These are phyloP conservation scores for Poecile montanus DNA, from an alignment of 2,797 vertebrate genomes.

Conservation along the genomic window DNA sequence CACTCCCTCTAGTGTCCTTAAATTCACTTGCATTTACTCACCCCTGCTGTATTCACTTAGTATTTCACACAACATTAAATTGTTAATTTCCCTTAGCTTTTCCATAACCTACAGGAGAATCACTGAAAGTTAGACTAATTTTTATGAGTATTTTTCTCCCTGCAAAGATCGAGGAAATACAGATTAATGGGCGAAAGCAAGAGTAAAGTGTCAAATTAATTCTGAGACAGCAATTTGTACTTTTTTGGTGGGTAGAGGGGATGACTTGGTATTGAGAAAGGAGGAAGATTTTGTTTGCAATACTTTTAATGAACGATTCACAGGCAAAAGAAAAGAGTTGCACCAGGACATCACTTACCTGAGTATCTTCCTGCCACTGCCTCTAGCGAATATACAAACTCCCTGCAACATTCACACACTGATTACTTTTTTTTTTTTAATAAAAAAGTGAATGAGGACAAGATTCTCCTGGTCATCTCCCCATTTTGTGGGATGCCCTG, in stretches of 20 bases:
- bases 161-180: neutral
- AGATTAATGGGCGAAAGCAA: neutral
- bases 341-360: neutral
- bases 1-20: conserved; percentile 16
- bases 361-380: neutral
- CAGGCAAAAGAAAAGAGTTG: neutral
- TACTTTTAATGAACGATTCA: neutral
- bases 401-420: neutral
- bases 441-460: neutral
- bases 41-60: neutral
- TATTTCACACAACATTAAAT: neutral
- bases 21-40: neutral
- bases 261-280: neutral
- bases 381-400: neutral
- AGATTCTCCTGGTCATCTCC: neutral
- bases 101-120: neutral
- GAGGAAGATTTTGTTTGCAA: neutral
- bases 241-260: neutral
- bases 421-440: neutral
- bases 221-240: neutral
- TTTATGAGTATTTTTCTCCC: neutral
- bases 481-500: neutral
- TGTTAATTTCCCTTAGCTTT: neutral
- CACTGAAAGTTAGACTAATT: neutral
- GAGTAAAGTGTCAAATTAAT: neutral